A percentile compares a stretch with the other conserved stretches of the same genome.
These are phyloP conservation scores for Aythya baeri DNA, from an alignment of 2,113 vertebrate species.

Conservation along the genomic window DNA sequence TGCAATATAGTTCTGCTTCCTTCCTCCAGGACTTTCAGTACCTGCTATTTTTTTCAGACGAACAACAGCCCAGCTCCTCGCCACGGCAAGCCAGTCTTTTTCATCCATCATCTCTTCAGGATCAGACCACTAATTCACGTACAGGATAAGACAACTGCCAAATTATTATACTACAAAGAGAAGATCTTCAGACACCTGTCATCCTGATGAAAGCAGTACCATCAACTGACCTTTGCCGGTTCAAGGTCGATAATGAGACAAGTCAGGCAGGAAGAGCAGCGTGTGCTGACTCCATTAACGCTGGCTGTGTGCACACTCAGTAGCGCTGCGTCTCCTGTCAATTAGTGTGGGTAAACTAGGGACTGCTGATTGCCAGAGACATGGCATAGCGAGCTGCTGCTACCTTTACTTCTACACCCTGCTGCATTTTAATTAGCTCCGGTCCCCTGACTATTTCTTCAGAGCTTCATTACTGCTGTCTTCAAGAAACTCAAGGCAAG, in stretches of 20 bases:
- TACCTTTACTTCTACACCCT: constrained; percentile 78
- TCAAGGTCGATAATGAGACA: constrained; percentile 87
- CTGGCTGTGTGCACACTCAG: constrained; percentile 64
- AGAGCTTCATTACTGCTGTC: constrained; percentile 78
- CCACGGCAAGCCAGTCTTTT: constrained; percentile 20
- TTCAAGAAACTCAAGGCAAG: constrained; percentile 73
- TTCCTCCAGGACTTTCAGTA: background rate
- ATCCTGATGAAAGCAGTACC: constrained; percentile 78
- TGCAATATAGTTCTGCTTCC: background rate
- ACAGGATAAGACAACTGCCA: constrained; percentile 82
- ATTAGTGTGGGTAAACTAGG: constrained; percentile 81
- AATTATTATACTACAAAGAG: constrained; percentile 80
- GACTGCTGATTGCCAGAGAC: constrained; percentile 82
- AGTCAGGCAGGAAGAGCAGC: constrained; percentile 80
- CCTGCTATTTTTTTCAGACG: background rate
- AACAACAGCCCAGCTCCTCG: background rate
- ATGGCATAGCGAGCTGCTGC: constrained; percentile 68
- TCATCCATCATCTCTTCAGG: constrained; percentile 63
- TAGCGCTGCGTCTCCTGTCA: constrained; percentile 82
- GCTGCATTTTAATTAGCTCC: constrained; percentile 89
- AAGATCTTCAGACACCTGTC: constrained; percentile 81
- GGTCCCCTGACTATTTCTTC: constrained; percentile 79
- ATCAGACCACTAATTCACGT: constrained; percentile 78
- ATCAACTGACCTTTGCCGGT: constrained; percentile 83
- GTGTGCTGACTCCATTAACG: constrained; percentile 78